Conservation (phyloP, 2,888 invertebrate species). For the Harpagoxenus sublaevis region DNA sequence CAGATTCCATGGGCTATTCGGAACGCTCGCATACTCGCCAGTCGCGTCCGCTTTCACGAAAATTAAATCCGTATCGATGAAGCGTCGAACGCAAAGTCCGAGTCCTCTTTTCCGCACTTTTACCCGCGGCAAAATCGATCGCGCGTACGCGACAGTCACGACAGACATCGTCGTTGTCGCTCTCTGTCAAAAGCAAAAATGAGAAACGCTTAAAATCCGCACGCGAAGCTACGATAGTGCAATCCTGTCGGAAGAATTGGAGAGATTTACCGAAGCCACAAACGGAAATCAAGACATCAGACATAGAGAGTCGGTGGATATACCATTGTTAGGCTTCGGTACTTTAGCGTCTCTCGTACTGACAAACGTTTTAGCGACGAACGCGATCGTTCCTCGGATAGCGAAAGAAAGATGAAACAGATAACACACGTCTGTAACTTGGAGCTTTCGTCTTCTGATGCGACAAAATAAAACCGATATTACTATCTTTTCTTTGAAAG, state of each 20-base stretch:
- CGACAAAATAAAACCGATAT: slow-evolving; percentile 3
- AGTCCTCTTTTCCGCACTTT: slow-evolving; percentile 52
- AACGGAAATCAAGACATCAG: slow-evolving; percentile 63
- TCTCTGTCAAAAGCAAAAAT: slow-evolving; percentile 66
- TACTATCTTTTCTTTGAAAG: background rate
- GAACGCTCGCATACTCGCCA: slow-evolving; percentile 29
- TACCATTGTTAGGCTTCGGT: slow-evolving; percentile 62
- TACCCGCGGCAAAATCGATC: slow-evolving; percentile 42
- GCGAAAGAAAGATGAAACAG: slow-evolving; percentile 19
- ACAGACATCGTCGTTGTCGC: slow-evolving; percentile 59
- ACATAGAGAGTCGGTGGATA: slow-evolving; percentile 33
- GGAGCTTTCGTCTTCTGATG: background rate
- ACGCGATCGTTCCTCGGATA: slow-evolving; percentile 25
- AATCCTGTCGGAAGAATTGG: slow-evolving; percentile 61
- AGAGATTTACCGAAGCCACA: slow-evolving; percentile 70
- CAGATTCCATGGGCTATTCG: slow-evolving; percentile 16
- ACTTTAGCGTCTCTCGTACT: slow-evolving; percentile 41
- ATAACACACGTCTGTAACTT: slow-evolving; percentile 22
- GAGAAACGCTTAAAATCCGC: slow-evolving; percentile 68
- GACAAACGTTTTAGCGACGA: slow-evolving; percentile 30
- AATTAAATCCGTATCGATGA: slow-evolving; percentile 73
- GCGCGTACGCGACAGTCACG: slow-evolving; percentile 59
- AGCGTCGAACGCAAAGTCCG: slow-evolving; percentile 62
- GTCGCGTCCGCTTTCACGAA: slow-evolving; percentile 64
- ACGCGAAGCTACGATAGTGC: slow-evolving; percentile 66